These are phyloP conservation scores for Nemapogon koenigi DNA, from an alignment of 2,888 invertebrate species.

Conservation along the genomic window DNA sequence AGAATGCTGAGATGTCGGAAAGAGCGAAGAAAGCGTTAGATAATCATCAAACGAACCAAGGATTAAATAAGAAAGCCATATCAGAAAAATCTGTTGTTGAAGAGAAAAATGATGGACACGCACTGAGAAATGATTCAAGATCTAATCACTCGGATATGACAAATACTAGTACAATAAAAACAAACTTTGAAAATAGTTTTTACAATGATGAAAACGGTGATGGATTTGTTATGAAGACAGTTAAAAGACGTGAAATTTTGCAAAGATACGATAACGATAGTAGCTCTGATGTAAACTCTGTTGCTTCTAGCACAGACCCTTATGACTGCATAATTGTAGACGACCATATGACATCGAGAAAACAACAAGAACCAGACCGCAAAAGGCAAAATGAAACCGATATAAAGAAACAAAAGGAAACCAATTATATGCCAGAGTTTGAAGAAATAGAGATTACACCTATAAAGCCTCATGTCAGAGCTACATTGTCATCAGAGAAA, in stretches of 20 bases:
- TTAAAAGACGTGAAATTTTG: conserved; percentile 74
- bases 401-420: conserved; percentile 48
- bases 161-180: conserved; percentile 58
- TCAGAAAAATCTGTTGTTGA: conserved; percentile 51
- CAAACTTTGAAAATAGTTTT: conserved; percentile 70
- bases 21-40: conserved; percentile 32
- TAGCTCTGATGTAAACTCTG: conserved; percentile 70
- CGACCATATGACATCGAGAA: conserved; percentile 70
- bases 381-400: conserved; percentile 50
- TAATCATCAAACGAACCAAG: conserved; percentile 34
- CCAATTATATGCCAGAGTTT: conserved; percentile 54
- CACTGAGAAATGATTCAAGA: conserved; percentile 47
- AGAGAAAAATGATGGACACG: conserved; percentile 48
- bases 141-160: conserved; percentile 47
- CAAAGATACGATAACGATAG: conserved; percentile 73
- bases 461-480: conserved; percentile 52
- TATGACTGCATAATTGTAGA: conserved; percentile 86
- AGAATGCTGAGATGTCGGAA: conserved; percentile 43
- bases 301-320: conserved; percentile 74
- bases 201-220: conserved; percentile 71
- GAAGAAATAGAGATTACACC: conserved; percentile 59
- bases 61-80: conserved; percentile 45
- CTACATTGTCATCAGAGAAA: conserved; percentile 47
- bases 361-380: conserved; percentile 53
- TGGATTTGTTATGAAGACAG: conserved; percentile 72